A percentile compares a stretch with the other conserved stretches of the same genome.
These are phyloP conservation scores for Cyaniris semiargus DNA, from an alignment of 2,888 invertebrate species.

Conservation along the genomic window DNA sequence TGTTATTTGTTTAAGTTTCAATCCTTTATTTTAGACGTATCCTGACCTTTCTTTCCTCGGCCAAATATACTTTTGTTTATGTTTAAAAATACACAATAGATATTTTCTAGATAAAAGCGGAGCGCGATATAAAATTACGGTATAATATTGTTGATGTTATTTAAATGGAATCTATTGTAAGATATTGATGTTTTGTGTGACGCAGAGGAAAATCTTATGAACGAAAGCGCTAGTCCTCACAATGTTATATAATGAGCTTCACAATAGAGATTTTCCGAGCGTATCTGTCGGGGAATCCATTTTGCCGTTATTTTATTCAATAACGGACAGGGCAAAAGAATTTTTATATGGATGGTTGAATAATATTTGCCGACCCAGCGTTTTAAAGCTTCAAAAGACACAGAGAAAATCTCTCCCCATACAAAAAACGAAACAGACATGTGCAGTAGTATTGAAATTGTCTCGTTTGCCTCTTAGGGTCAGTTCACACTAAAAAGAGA, in stretches of 20 bases:
- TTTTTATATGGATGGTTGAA: neutral
- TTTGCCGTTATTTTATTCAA: constrained; percentile 4
- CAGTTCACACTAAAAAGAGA: too few species aligned
- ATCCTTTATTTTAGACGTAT: too few species aligned
- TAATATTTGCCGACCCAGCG: neutral
- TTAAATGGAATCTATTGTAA: constrained; percentile 4
- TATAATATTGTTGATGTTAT: neutral
- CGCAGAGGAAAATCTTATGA: neutral
- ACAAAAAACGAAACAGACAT: neutral
- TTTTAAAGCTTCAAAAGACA: neutral
- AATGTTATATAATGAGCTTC: neutral
- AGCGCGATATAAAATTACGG: neutral
- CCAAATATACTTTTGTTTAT: neutral
- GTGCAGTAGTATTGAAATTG: too few species aligned
- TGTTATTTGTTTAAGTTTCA: too few species aligned
- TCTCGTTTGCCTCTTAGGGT: too few species aligned
- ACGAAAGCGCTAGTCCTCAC: constrained; percentile 12
- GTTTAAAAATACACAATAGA: neutral
- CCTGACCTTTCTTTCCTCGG: neutral
- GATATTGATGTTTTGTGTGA: neutral
- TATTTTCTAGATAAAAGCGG: neutral
- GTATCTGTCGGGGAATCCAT: neutral
- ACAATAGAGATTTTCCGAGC: constrained; percentile 7
- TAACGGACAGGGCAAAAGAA: neutral
- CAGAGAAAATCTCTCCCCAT: neutral